These are phyloP conservation scores for Anoura caudifer DNA, from an alignment of 2,113 vertebrate species.

Conservation along the genomic window DNA sequence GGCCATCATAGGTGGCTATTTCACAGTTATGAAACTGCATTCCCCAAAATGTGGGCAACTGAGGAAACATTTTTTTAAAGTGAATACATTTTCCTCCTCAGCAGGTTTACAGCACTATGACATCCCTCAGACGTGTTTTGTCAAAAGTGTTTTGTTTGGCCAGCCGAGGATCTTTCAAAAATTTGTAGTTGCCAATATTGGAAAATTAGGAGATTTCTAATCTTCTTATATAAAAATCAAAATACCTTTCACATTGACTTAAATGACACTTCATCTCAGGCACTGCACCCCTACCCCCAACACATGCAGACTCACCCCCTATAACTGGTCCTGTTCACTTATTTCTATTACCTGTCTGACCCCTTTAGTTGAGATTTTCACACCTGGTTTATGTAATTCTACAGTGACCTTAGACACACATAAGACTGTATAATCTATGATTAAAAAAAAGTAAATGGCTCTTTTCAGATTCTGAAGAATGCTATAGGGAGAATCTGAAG, in stretches of 20 bases:
- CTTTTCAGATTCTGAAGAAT: slow-evolving; percentile 55
- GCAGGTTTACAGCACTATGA: not conserved
- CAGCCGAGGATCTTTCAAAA: not conserved
- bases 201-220: not conserved
- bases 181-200: not conserved
- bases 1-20: not conserved
- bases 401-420: slow-evolving; percentile 50
- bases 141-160: not conserved
- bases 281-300: not conserved
- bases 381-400: slow-evolving; percentile 35
- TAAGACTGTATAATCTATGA: slow-evolving; percentile 44
- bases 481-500: slow-evolving; percentile 51
- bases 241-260: not conserved
- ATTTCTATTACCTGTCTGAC: not conserved
- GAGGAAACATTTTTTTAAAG: not conserved
- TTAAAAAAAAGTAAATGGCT: slow-evolving; percentile 51
- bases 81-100: slow-evolving; percentile 49
- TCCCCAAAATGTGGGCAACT: not conserved
- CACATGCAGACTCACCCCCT: not conserved
- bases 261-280: not conserved
- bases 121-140: not conserved
- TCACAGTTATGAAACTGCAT: not conserved
- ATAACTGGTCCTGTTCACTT: not conserved
- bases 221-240: not conserved
- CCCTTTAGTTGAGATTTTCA: not conserved